Conservation (phyloP, 2,113 vertebrate species). For the Petrocephalus zakoni region DNA sequence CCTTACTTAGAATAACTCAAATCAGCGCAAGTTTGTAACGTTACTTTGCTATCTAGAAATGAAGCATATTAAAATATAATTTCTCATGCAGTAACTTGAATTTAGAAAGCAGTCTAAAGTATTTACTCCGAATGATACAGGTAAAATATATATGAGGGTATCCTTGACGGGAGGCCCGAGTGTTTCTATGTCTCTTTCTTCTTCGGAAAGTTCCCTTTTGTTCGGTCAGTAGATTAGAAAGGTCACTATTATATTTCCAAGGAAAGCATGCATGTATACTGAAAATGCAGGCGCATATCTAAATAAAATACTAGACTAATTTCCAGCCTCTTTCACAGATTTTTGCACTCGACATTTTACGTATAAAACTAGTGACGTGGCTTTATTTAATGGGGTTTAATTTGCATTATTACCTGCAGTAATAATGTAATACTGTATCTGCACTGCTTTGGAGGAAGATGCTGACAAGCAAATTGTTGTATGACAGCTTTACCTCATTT, state of each 20-base stretch:
- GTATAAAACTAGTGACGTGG: not conserved
- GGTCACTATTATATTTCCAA: not conserved
- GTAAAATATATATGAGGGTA: not conserved
- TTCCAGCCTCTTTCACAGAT: not conserved
- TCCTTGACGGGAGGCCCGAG: not conserved
- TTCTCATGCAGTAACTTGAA: not conserved
- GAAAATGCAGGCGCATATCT: not conserved
- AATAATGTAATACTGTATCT: not conserved
- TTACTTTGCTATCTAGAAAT: not conserved
- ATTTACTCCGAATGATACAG: not conserved
- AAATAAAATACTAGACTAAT: not conserved
- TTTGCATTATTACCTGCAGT: not conserved
- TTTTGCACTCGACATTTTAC: not conserved
- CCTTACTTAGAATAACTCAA: not conserved
- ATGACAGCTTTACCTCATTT: not conserved
- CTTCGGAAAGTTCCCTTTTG: not conserved
- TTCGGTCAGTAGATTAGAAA: not conserved
- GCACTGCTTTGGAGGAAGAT: not conserved
- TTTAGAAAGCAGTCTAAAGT: not conserved
- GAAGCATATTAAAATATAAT: not conserved
- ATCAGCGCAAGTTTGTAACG: not conserved
- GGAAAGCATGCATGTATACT: not conserved
- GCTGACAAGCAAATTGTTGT: not conserved
- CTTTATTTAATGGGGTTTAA: not conserved
- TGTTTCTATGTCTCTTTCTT: not conserved